Percentiles rank a stretch among this genome's conserved stretches.
Evolutionary conservation across 2,888 invertebrate species (phyloP).

Genomic region (Polydrusus pterygomalis): DNA sequence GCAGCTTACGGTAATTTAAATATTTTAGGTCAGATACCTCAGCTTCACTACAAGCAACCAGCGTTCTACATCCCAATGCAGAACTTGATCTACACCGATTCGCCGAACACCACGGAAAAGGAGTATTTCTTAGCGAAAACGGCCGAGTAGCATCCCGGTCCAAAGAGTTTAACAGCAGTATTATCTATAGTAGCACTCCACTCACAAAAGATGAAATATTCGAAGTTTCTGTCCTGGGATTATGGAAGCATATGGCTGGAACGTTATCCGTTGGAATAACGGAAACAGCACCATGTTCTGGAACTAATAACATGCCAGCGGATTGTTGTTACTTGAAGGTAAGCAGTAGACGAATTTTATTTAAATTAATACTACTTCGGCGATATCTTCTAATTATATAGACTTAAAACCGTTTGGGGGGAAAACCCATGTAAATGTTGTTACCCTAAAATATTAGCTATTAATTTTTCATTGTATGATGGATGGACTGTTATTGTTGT

Average conservation of each 20-base stretch:
- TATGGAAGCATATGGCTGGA: conserved; percentile 81
- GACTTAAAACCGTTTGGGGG: no score
- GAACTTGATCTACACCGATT: conserved; percentile 72
- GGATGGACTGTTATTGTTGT: no score
- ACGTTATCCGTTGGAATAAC: conserved; percentile 86
- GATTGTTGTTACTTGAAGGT: conserved; percentile 83
- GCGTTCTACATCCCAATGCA: conserved; percentile 65
- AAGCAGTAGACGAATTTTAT: conserved; percentile 38
- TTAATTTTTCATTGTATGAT: no score
- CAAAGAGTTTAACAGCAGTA: conserved; percentile 72
- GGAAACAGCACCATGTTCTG: conserved; percentile 75
- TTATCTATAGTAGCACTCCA: conserved; percentile 84
- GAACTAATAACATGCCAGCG: conserved; percentile 79
- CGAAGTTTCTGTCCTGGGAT: conserved; percentile 82
- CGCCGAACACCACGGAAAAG: conserved; percentile 81
- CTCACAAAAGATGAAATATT: conserved; percentile 85
- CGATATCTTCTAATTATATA: no score
- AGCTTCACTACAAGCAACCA: conserved; percentile 67
- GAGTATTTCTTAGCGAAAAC: conserved; percentile 80
- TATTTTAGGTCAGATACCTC: conserved; percentile 67
- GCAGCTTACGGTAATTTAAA: neutral
- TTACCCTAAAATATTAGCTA: no score
- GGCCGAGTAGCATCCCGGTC: conserved; percentile 74
- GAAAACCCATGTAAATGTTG: no score
- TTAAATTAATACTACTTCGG: no score